These are phyloP conservation scores for Myotis daubentonii DNA, from an alignment of 2,797 vertebrate genomes.

Conservation along the genomic window DNA sequence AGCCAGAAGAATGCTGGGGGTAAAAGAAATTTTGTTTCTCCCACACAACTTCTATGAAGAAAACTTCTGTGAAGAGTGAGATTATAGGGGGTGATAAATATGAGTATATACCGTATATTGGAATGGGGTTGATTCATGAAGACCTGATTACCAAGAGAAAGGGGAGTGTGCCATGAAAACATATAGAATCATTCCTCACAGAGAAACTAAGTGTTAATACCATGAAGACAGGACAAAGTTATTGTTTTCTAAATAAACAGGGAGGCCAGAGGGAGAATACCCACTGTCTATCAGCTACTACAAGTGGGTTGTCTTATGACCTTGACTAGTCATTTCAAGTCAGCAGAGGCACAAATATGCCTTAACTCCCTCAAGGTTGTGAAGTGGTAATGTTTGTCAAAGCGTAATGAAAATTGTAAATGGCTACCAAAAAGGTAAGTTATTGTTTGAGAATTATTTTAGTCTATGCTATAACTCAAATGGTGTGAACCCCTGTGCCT, in stretches of 20 bases:
- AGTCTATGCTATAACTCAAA: not conserved
- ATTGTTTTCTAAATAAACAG: not conserved
- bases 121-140: not conserved
- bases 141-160: not conserved
- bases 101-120: not conserved
- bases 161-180: not conserved
- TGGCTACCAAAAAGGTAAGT: not conserved
- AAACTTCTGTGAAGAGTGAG: not conserved
- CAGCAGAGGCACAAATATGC: not conserved
- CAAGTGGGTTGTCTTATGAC: not conserved
- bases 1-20: not conserved
- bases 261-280: not conserved
- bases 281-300: not conserved
- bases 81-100: not conserved
- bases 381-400: not conserved
- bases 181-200: not conserved
- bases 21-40: not conserved
- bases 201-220: not conserved
- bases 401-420: not conserved
- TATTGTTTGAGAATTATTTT: not conserved
- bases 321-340: not conserved
- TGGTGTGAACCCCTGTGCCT: not conserved
- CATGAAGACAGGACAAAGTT: not conserved
- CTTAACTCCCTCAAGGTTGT: not conserved
- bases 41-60: not conserved